A percentile compares a stretch with the other conserved stretches of the same genome.
These are phyloP conservation scores for Trissoscelio sp. DNA, from an alignment of 2,888 invertebrate genomes.

Conservation along the genomic window DNA sequence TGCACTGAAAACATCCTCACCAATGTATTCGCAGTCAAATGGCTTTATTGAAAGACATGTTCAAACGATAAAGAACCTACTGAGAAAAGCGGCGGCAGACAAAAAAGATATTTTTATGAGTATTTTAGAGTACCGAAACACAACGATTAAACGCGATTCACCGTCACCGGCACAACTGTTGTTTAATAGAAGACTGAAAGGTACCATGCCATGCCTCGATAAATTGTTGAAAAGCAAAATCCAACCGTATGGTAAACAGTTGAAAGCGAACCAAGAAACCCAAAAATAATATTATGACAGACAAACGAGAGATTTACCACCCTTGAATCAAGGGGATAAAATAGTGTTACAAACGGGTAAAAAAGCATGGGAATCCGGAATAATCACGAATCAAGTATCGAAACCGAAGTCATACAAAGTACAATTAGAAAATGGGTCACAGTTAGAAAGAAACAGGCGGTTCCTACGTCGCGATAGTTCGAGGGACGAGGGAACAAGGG, in stretches of 20 bases:
- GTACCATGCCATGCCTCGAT: constrained; percentile 25
- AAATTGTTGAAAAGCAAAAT: constrained; percentile 13
- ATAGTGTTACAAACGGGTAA: constrained; percentile 31
- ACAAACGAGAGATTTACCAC: constrained; percentile 18
- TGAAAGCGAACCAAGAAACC: constrained; percentile 31
- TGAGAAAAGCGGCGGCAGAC: constrained; percentile 58
- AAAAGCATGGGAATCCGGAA: constrained; percentile 23
- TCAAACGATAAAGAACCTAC: constrained; percentile 66
- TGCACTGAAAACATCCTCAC: constrained; percentile 36
- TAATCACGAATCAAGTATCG: constrained; percentile 5
- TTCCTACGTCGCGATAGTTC: constrained; percentile 13
- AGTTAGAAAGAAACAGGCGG: constrained; percentile 33
- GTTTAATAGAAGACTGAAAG: constrained; percentile 46
- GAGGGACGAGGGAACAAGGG: background rate
- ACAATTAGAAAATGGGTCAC: constrained; percentile 16
- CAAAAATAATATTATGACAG: constrained; percentile 60
- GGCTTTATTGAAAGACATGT: constrained; percentile 59
- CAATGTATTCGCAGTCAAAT: constrained; percentile 35
- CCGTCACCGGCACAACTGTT: constrained; percentile 58
- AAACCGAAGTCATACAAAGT: constrained; percentile 41
- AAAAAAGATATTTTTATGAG: constrained; percentile 50
- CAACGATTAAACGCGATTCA: constrained; percentile 46
- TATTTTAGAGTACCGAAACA: constrained; percentile 67
- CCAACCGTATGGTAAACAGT: background rate
- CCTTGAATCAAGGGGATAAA: constrained; percentile 29